Evolutionary conservation across 2,113 vertebrate genomes (phyloP).

Genomic region (Crotalus helleri): DNA sequence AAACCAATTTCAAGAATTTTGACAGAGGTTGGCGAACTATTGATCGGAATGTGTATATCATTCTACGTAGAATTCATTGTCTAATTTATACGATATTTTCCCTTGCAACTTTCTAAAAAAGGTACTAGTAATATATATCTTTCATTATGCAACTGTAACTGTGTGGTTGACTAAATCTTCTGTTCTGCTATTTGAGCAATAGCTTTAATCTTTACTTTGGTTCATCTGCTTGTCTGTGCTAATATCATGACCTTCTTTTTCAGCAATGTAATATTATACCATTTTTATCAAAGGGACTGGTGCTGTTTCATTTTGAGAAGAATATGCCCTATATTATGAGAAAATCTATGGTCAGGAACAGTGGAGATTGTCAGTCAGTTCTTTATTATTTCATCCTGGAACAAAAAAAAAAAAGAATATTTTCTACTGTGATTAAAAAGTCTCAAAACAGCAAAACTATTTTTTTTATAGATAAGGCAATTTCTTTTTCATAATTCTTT

Average conservation of each 20-base stretch:
- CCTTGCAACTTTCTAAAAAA: not conserved
- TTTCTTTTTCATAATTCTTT: not conserved
- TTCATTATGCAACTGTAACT: conserved; percentile 1
- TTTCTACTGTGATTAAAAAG: not conserved
- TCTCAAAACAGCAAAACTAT: not conserved
- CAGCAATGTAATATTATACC: conserved; percentile 16
- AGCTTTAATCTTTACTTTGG: not conserved
- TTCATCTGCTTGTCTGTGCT: conserved; percentile 21
- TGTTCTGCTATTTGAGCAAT: not conserved
- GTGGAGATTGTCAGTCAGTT: conserved; percentile 8
- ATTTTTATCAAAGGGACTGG: conserved; percentile 18
- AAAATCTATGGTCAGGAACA: conserved; percentile 1
- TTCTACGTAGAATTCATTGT: not conserved
- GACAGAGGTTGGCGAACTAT: not conserved
- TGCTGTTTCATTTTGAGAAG: conserved; percentile 23
- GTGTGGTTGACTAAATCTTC: not conserved
- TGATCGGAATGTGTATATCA: not conserved
- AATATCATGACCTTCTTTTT: conserved; percentile 13
- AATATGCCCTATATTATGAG: not conserved
- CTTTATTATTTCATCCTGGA: not conserved
- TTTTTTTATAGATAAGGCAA: not conserved
- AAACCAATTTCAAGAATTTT: not conserved
- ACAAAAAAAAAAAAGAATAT: not conserved
- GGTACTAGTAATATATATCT: not conserved
- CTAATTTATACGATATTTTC: not conserved